Conservation (phyloP, 1,140 invertebrate genomes). For the Adelges cooleyi region DNA sequence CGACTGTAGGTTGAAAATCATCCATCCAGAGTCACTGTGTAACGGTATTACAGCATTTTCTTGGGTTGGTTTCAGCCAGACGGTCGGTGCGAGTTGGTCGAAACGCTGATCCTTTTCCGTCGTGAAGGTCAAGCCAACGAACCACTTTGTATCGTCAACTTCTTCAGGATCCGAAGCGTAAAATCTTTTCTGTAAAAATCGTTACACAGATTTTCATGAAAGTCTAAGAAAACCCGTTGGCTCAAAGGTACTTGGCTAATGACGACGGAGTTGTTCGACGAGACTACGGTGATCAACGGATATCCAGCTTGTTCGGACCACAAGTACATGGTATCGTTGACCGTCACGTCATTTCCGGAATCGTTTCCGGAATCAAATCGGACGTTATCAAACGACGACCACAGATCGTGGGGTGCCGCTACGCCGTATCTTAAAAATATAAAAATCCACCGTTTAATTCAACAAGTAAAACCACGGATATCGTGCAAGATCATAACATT, state of each 20-base stretch:
- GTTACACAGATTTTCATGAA: too few species aligned
- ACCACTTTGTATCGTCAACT: conserved; percentile 49
- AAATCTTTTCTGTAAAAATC: conserved; percentile 34
- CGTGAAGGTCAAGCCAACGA: conserved; percentile 71
- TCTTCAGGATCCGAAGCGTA: conserved; percentile 31
- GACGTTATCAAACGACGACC: conserved; percentile 28
- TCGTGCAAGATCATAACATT: too few species aligned
- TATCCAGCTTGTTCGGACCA: conserved; percentile 66
- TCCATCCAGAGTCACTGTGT: conserved; percentile 52
- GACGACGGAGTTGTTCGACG: conserved; percentile 43
- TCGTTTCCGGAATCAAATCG: neutral
- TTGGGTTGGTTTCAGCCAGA: conserved; percentile 52
- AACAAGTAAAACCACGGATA: too few species aligned
- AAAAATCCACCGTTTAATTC: neutral
- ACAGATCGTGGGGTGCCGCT: conserved; percentile 24
- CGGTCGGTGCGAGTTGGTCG: conserved; percentile 49
- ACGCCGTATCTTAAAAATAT: neutral
- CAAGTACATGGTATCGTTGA: conserved; percentile 43
- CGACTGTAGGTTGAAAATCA: conserved; percentile 65
- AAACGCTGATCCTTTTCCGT: conserved; percentile 50
- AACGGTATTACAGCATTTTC: conserved; percentile 31
- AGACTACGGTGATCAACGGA: conserved; percentile 52
- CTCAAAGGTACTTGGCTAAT: too few species aligned
- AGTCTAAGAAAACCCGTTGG: conserved; percentile 39
- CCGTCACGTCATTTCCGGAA: neutral